A percentile compares a stretch with the other conserved stretches of the same genome.
These are phyloP conservation scores for Phanerotoma sp. DNA, from an alignment of 2,888 invertebrate genomes.

Conservation along the genomic window DNA sequence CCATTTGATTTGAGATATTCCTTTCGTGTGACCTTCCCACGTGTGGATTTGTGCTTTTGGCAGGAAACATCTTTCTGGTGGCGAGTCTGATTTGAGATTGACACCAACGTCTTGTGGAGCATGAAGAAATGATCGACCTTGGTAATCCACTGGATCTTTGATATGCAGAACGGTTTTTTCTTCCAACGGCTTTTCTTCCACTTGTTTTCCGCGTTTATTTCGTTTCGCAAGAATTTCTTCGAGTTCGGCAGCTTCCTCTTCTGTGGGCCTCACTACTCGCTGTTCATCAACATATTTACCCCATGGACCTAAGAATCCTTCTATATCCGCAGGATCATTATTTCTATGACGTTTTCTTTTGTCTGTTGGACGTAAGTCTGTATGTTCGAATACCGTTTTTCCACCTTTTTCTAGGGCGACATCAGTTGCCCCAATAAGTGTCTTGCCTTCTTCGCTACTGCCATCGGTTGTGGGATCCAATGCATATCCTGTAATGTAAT, in stretches of 20 bases:
- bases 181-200: slow-evolving; percentile 87
- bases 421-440: slow-evolving; percentile 65
- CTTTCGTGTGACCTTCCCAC: slow-evolving; percentile 97
- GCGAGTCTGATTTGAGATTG: slow-evolving; percentile 80
- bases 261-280: slow-evolving; percentile 84
- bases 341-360: slow-evolving; percentile 85
- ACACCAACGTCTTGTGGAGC: slow-evolving; percentile 92
- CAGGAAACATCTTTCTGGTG: slow-evolving; percentile 93
- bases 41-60: slow-evolving; percentile 96
- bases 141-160: slow-evolving; percentile 92
- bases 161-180: slow-evolving; percentile 94
- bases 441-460: slow-evolving; percentile 56
- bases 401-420: slow-evolving; percentile 73
- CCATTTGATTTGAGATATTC: slow-evolving; percentile 92
- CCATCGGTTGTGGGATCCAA: slow-evolving; percentile 87
- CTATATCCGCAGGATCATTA: slow-evolving; percentile 86
- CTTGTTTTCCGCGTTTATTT: slow-evolving; percentile 80
- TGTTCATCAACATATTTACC: slow-evolving; percentile 91
- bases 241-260: slow-evolving; percentile 90
- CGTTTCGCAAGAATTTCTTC: slow-evolving; percentile 93
- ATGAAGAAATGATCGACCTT: slow-evolving; percentile 92
- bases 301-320: slow-evolving; percentile 98
- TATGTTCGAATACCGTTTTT: slow-evolving; percentile 89
- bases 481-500: slow-evolving; percentile 70
- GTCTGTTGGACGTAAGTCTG: slow-evolving; percentile 71